Evolutionary conservation across 2,797 vertebrate genomes (phyloP), one percentile per base, ranked within the genome.

Genomic region (Choloepus didactylus): DNA sequence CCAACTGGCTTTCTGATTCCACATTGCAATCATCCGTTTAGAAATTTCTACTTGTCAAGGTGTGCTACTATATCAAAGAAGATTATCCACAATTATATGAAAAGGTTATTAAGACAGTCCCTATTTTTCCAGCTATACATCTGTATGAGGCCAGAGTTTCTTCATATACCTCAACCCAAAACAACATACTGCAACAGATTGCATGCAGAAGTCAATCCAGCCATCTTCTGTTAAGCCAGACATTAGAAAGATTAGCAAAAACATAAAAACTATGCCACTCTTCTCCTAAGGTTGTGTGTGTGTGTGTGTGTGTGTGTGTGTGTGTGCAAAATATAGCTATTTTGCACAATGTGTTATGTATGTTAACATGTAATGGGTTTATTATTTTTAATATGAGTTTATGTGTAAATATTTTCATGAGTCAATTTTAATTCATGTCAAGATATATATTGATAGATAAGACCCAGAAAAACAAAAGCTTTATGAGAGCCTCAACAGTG

Each of bases 361-460:
- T 60, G 29, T 87, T 87, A 87, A 73, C 5, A 56, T 73, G 3
- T 62, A 89, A 72, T 49, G 7, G 11, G 56, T 66, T 95, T 59
- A 66, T 31, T 92, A 64, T 89, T 93, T 59, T 89, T n/a, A 60
- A 94, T 83, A 76, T 94, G n/a, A 82, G 44, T 73, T 62, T 67
- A 31, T 87, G 94, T 76, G 18, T 85, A 90, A 81, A 35, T 95
- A 88, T 70, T 73, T 87, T 80, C 6, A 56, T 88, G 82, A 79
- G 5, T 72, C 19, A 35, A 41, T 35, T 80, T 88, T 73, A 89
- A 38, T 76, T 88, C 75, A 59, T 84, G 76, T 25, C 62, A 73
- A 3, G 89, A 62, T 85, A 79, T 12, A 0, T 73, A 90, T 67
- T 76, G 29, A 51, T 93, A 87, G 64, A 75, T 59, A 87, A 35